Conservation (phyloP, 1,140 invertebrate species). For the Zaprionus ornatus region DNA sequence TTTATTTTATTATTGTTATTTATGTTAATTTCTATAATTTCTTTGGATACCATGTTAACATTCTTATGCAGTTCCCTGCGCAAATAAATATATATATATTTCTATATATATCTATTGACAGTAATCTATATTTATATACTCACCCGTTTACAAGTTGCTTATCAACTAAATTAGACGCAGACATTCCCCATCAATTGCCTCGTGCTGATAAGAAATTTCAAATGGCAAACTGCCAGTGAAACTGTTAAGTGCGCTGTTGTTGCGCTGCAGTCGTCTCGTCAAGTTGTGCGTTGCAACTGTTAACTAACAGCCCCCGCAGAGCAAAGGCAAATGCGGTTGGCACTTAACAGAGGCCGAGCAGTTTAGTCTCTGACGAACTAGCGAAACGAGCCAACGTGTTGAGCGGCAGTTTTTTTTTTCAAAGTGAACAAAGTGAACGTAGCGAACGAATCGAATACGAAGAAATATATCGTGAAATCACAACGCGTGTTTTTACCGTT, state of each 20-base stretch:
- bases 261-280: constrained; percentile 28
- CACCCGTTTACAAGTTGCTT: neutral
- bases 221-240: constrained; percentile 7
- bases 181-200: neutral
- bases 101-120: neutral
- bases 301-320: neutral
- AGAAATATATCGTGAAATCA: neutral
- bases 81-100: neutral
- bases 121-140: neutral
- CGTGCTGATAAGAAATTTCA: constrained; percentile 31
- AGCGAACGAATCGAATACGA: neutral
- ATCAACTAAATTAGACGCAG: neutral
- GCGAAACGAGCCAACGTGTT: constrained; percentile 23
- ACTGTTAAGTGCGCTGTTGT: constrained; percentile 23
- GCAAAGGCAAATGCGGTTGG: neutral
- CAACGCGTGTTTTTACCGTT: constrained; percentile 32
- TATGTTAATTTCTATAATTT: neutral
- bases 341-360: constrained; percentile 1
- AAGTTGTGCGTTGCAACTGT: constrained; percentile 29
- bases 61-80: too few species aligned
- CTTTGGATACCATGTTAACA: too few species aligned
- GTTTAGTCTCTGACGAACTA: constrained; percentile 40
- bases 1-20: too few species aligned
- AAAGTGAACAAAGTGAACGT: neutral
- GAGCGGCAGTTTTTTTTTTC: constrained; percentile 12